Base-by-base conservation (phyloP, 2,113 vertebrate species). In the Tiliqua scincoides region DNA sequence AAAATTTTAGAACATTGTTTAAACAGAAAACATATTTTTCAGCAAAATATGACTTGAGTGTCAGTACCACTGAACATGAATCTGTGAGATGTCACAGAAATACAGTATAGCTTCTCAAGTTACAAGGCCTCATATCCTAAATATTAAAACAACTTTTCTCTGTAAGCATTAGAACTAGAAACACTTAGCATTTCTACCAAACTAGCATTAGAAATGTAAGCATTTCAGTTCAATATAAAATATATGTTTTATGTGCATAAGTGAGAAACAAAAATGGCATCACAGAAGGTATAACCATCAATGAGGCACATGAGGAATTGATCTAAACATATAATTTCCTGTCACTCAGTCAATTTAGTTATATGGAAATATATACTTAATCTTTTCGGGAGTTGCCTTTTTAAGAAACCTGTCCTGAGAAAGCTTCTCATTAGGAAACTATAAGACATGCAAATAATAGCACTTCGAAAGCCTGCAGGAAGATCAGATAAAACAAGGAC, bases 391-490 rank as follows among this genome's bases (percentile, higher is more conserved):
- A 48, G 68, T 11, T 48, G 57, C 23, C 30, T 57, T 43, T 52
- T 52, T 52, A 18, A 37, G 61, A 85, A 40, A 43, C n/a, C 23
- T 43, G 30, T 43, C 35, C 23, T 48, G 75, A 79, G 67, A 61
- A 72, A 71, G 11, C 21, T 79, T 85, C 37, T 85, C 11, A 72
- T 79, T 85, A 79, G 57, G 30, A 61, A 79, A 43, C 21, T 35
- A 32, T 71, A 25, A 79, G 32, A 7, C 37, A 35, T 77, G 23
- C n/a, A 65, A 77, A 65, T 67, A 71, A 72, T 59, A 73, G 37
- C 21, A 52, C 37, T 72, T 35, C 15, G 21, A 21, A 72, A 57
- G 15, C 35, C 40, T 15, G 9, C 20, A 57, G 21, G 17, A 30
- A 40, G n/a, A 75, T 65, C 20, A 75, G 71, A 48, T 48, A 48